phyloP scores from a whole-genome alignment of 2,888 invertebrate genomes.

The Macrosiphum euphorbiae region DNA sequence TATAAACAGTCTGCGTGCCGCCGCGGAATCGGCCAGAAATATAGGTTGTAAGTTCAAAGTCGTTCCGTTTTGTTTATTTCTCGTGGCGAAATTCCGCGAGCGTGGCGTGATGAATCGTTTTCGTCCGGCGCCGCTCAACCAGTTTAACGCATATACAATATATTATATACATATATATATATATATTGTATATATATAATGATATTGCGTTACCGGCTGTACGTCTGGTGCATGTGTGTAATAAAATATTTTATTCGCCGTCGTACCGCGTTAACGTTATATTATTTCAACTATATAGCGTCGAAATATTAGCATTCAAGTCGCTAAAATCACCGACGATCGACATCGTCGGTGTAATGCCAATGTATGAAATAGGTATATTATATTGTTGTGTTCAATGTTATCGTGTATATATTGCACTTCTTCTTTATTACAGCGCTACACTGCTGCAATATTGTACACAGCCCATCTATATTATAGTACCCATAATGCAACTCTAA shows the following conservation, averaged over 20 bases:
- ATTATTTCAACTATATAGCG: background rate
- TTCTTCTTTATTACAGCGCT: background rate
- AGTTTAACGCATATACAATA: background rate
- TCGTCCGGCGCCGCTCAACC: background rate
- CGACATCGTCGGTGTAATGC: slow-evolving; percentile 5
- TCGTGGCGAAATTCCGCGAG: background rate
- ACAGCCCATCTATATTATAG: too few relatives aligned
- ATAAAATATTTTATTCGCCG: background rate
- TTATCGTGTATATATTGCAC: background rate
- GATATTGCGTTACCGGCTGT: background rate
- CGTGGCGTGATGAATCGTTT: background rate
- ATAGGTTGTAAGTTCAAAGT: slow-evolving; percentile 16
- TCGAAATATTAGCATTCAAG: slow-evolving; percentile 34
- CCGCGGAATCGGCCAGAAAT: background rate
- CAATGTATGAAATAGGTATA: background rate
- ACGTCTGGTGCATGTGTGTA: background rate
- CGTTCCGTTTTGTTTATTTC: background rate
- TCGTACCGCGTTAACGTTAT: background rate
- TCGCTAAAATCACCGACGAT: background rate
- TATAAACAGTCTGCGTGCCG: background rate
- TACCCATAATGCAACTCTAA: background rate
- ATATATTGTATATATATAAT: background rate
- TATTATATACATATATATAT: too few relatives aligned
- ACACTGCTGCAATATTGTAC: background rate
- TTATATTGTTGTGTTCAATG: background rate